Evolutionary conservation across 1,140 invertebrate genomes (phyloP).

Genomic region (Parapsyche elsis): DNA sequence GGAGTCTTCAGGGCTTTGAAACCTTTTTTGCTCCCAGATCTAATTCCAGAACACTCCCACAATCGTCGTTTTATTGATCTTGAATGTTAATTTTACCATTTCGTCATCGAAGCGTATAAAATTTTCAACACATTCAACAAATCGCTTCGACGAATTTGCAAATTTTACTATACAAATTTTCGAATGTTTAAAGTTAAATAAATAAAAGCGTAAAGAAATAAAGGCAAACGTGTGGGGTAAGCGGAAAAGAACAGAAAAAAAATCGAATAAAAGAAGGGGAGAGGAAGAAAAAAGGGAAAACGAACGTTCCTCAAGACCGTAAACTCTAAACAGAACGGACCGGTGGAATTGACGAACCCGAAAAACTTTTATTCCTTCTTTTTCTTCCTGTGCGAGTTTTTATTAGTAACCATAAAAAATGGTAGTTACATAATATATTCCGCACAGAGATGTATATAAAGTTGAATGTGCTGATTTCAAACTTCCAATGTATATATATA

Average conservation of each 20-base stretch:
- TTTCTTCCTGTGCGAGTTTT: not conserved
- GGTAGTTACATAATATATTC: too few relatives aligned
- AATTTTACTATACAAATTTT: not conserved
- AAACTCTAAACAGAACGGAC: slow-evolving; percentile 19
- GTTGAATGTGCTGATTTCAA: too few relatives aligned
- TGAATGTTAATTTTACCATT: not conserved
- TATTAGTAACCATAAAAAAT: too few relatives aligned
- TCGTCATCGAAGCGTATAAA: not conserved
- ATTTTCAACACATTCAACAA: not conserved
- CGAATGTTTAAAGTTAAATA: not conserved
- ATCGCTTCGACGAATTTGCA: not conserved
- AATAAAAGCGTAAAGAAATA: not conserved
- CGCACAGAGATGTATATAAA: too few relatives aligned
- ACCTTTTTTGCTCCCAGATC: not conserved
- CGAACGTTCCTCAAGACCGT: not conserved
- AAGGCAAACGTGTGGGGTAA: not conserved
- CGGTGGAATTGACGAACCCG: not conserved
- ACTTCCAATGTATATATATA: too few relatives aligned
- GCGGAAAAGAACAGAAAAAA: not conserved
- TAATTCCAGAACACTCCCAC: not conserved
- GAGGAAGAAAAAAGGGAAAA: slow-evolving; percentile 3
- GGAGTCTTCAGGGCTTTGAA: too few relatives aligned
- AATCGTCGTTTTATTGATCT: not conserved
- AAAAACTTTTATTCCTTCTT: slow-evolving; percentile 15
- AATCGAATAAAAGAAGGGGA: not conserved